Conservation (phyloP, 2,888 invertebrate genomes). For the Pimpla rufipes region DNA sequence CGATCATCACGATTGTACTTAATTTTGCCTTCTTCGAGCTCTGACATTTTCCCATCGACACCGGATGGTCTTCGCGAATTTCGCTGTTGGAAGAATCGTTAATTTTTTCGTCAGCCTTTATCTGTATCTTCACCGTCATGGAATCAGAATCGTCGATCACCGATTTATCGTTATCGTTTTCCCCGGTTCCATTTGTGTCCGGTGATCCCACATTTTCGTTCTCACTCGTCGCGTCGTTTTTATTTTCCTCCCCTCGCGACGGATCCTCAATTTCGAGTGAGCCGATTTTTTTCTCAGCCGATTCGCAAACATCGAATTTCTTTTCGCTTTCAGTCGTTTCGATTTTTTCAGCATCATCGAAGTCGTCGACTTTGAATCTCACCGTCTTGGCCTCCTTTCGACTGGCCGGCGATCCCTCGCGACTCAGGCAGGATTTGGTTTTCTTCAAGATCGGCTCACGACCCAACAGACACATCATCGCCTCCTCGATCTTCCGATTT, state of each 20-base stretch:
- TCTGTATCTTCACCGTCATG: slow-evolving; percentile 64
- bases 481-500: slow-evolving; percentile 75
- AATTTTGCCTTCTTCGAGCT: slow-evolving; percentile 43
- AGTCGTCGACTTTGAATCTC: slow-evolving; percentile 78
- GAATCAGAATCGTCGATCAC: slow-evolving; percentile 55
- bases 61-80: slow-evolving; percentile 12
- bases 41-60: slow-evolving; percentile 3
- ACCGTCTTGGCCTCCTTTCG: slow-evolving; percentile 77
- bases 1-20: slow-evolving; percentile 57
- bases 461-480: slow-evolving; percentile 76
- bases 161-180: too few species aligned
- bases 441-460: slow-evolving; percentile 75
- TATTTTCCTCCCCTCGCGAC: slow-evolving; percentile 4
- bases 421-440: slow-evolving; percentile 67
- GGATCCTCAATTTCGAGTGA: slow-evolving; percentile 27
- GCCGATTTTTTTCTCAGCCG: neutral
- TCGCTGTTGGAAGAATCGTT: slow-evolving; percentile 38
- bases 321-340: neutral
- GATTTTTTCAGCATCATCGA: slow-evolving; percentile 19
- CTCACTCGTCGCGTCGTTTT: neutral
- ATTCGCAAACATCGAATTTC: slow-evolving; percentile 6
- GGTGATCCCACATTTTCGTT: neutral
- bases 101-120: slow-evolving; percentile 41
- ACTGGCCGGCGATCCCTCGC: slow-evolving; percentile 61
- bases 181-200: neutral